Base-by-base conservation (phyloP, 92 coral and sea anemone species). In the Nematostella vectensis region DNA sequence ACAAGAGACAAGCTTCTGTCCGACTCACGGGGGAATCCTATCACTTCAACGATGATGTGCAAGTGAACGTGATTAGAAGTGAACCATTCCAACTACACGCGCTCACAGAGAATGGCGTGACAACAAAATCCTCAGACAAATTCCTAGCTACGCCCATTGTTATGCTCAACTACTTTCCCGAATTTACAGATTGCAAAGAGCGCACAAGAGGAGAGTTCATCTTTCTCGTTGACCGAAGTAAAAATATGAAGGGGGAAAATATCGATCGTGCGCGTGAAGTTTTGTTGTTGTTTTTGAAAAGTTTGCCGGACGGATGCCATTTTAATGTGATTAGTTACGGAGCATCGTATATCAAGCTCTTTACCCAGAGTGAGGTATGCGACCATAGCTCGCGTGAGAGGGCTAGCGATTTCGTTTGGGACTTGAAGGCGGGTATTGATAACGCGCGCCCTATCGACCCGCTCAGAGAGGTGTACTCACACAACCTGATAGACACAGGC, bases 281-380 rank as follows among this genome's bases (percentile, higher is more conserved):
- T n/a, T 79, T 87, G 31, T 76, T 82, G 24, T 62, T 87, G 29
- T 87, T 82, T 47, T 59, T 87, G 8, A 82, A 82, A 52, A 87
- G 96, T 64, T 63, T 87, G 42, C 87, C 91, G 15, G 76, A 71
- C 11, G 83, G 78, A 21, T 88, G 96, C 27, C 72, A 71, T 57
- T 84, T 88, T 59, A 88, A 88, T 57, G 77, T 88, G 11, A 57
- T 88, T 60, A 89, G 94, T 16, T 88, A 84, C 69, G 96, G 96
- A 20, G 84, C 88, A 48, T 39, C 75, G 1, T 84, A 62, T 67
- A 40, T 56, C 58, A 66, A 68, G 55, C 73, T 88, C 22, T 88
- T 88, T 50, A 55, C 58, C 0, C 63, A 62, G 36, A 84, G 96
- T 31, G 38, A 76, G 21, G 56, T 48, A 2, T 84, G 84, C 72